Evolutionary conservation across 2,888 invertebrate genomes (phyloP), one percentile per base, ranked within the genome.

Genomic region (Siphonodentalium dalli): DNA sequence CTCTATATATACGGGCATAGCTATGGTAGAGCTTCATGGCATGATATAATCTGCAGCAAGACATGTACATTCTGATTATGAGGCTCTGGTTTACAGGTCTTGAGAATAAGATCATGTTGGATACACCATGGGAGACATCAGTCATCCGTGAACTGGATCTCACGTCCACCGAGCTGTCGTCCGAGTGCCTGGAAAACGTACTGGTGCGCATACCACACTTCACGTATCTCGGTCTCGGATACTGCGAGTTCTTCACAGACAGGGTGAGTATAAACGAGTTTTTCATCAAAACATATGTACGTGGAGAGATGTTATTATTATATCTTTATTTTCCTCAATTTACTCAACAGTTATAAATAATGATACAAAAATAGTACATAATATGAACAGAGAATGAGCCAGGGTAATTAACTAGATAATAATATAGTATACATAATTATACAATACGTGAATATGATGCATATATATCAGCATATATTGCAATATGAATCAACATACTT

Each of bases 121-220:
- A 90, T 77, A 96, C 96, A 8, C 97, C 98, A 75, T 99, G 99
- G 99, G 97, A 99, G 81, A 94, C 96, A n/a, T 91, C 93, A 2
- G 67, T 72, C 13, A 83, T 99, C 50, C 92, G 91, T 79, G 99
- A 99, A 83, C 80, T 99, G 66, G 99, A 99, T 75, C 90, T 99
- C 51, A 94, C 96, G 0, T 99, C 94, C 1, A 99, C 98, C 0
- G 98, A 99, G 82, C 83, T 99, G 54, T 91, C 92, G 2, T 89
- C 93, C 0, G 97, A 98, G 77, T 93, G 95, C 63, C 86, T 99
- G 35, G 90, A 92, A 55, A 93, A 95, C 80, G 90, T 99, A 87
- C 85, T 99, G 15, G 88, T 90, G 0, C 85, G 96, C 65, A 89
- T 95, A 63, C 93, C 91, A 0, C 86, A 91, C 67, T 83, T 83